Percentiles rank a stretch among this genome's conserved stretches.
phyloP scores from a whole-genome alignment of 2,888 invertebrate species.

The Vesta saturnalis region DNA sequence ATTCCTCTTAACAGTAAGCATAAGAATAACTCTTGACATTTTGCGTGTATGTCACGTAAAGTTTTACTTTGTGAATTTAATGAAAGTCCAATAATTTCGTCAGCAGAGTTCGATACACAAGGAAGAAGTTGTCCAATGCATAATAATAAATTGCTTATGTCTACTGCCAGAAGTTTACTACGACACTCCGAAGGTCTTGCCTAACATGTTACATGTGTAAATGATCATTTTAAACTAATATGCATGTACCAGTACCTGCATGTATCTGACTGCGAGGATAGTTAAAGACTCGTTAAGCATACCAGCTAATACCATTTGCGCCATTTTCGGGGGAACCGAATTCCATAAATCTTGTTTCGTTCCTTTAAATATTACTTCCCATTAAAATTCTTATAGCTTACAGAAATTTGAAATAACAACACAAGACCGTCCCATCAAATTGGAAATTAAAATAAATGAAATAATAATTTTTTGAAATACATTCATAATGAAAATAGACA shows the following conservation, averaged over 20 bases:
- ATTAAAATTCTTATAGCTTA: too few species aligned
- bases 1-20: constrained; percentile 80
- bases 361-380: too few species aligned
- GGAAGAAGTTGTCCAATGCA: constrained; percentile 80
- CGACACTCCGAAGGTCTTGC: constrained; percentile 71
- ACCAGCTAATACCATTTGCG: constrained; percentile 84
- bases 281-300: constrained; percentile 89
- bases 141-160: constrained; percentile 79
- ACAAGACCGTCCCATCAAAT: too few species aligned
- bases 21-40: constrained; percentile 81
- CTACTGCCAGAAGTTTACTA: constrained; percentile 71
- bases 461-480: too few species aligned
- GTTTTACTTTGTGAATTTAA: constrained; percentile 71
- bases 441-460: too few species aligned
- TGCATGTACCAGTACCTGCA: constrained; percentile 67
- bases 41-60: constrained; percentile 83
- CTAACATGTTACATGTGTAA: constrained; percentile 58
- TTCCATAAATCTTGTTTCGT: constrained; percentile 85
- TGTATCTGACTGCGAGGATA: constrained; percentile 81
- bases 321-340: constrained; percentile 89
- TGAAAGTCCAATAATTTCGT: constrained; percentile 70
- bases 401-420: too few species aligned
- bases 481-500: too few species aligned
- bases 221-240: not conserved
- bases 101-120: constrained; percentile 71